Base-by-base conservation (phyloP, 1,140 invertebrate species). In the Pemphigus obesinymphae region DNA sequence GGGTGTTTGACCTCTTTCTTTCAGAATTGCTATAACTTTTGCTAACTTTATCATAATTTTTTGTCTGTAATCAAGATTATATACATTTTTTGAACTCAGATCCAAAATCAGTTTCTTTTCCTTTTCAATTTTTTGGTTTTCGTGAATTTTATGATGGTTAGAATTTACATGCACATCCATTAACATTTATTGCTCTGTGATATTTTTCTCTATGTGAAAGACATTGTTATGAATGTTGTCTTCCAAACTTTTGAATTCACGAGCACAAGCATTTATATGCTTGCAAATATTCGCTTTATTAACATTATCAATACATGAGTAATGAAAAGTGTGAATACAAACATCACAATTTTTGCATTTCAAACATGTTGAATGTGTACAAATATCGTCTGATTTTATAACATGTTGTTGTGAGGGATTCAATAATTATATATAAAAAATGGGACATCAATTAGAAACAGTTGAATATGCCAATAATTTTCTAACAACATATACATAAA, bases 241-340 rank as follows among this genome's bases (percentile, higher is more conserved):
- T n/a, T n/a, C n/a, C n/a, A n/a, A n/a, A n/a, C n/a, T n/a, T n/a
- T n/a, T n/a, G n/a, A n/a, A n/a, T n/a, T n/a, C n/a, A n/a, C n/a
- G n/a, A n/a, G n/a, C n/a, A n/a, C n/a, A n/a, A n/a, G n/a, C n/a
- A n/a, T n/a, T n/a, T n/a, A n/a, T n/a, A n/a, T n/a, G n/a, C n/a
- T n/a, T n/a, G 17, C 20, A 66, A 11, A 66, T 66, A 66, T 40
- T 66, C 17, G 17, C 15, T 66, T 66, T 66, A 11, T 37, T 66
- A n/a, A 66, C 7, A 66, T 66, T 66, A 66, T 66, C 63, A n/a
- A 37, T 66, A n/a, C 63, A 66, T 37, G 63, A 66, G 8, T 31
- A 66, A 37, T 66, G 31, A n/a, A 37, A 66, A 2, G 31, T 68
- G 11, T 68, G 66, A 23, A 68, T 68, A 10, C 37, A 68, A 68